Evolutionary conservation across 35 echinoderm and acorn worm genomes (phyloP), one percentile per base, ranked within the genome.

Genomic region (Chiridota heheva): DNA sequence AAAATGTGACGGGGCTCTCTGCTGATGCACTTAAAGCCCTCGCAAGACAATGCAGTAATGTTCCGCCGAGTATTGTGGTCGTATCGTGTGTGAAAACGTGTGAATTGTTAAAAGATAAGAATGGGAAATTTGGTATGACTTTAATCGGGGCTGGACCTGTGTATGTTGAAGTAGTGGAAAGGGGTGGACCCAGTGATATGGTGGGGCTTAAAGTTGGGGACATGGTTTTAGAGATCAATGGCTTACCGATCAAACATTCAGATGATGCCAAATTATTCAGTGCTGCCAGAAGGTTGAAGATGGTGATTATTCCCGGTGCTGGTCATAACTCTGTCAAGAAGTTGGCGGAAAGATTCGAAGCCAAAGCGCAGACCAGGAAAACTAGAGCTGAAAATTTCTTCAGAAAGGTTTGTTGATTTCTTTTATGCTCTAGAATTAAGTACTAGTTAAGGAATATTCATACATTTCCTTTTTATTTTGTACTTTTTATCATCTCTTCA

Each of bases 181-280:
- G 34, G 13, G 82, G 81, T 26, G 67, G 95, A 38, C 71, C 95
- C 0, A 85, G 89, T 2, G 66, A 84, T 28, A 69, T 48, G 31
- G 84, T 72, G 1, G 95, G 95, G 12, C 42, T 91, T 17, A 81
- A 87, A 36, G 63, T 73, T 1, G 95, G 95, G 6, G 95, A 98
- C 72, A 98, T 98, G 95, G 81, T 98, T 18, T 70, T 98, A 36
- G 95, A 98, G 86, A 98, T 98, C 34, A 98, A 98, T 62, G 95
- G 95, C 47, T 56, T 91, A 8, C 81, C 80, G 49, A 98, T 98
- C 63, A 91, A 89, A 51, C 95, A 98, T 77, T 98, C 89, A 22
- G 95, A 98, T 62, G 89, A 91, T 88, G 89, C 95, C 0, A 98
- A 98, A 74, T 48, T 98, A 51, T 98, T 98, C 70, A 59, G 60